Evolutionary conservation across 2,113 vertebrate species (phyloP), one percentile per base, ranked within the genome.

Genomic region (Saccopteryx bilineata): DNA sequence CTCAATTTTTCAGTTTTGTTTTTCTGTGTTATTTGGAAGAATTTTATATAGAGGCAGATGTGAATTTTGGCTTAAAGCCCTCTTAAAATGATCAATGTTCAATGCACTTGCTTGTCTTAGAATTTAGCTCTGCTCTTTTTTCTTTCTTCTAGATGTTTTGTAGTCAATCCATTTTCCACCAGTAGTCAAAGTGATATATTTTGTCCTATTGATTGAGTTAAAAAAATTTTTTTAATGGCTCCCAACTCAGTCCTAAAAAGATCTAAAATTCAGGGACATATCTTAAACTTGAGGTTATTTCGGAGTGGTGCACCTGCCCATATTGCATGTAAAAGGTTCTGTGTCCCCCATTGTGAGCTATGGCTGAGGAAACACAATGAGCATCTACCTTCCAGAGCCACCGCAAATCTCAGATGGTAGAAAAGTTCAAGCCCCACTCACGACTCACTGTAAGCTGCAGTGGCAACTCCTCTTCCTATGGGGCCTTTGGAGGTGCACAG

Each of bases 1-100:
- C 60, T 65, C 90, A 50, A 76, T 28, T 69, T 80, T 87, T 65
- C 39, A 58, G 33, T 58, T 94, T 95, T 81, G 80, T 4, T 58
- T 87, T 91, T 60, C 17, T 74, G 58, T 31, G 21, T 61, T 91
- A 74, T 74, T 54, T n/a, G 31, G 72, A 86, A 91, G 48, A 91
- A 80, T 31, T 31, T 80, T 61, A 71, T 10, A 69, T 7, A 56
- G 7, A 5, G 4, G n/a, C 21, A 50, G 46, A 24, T 12, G 10
- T 58, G 66, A 87, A 68, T 81, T 56, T 52, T 21, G 58, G 11
- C 72, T 56, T 80, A 87, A 86, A 50, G 2, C 28, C 1, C 28
- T 46, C 68, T 50, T 23, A 81, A 56, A 72, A 85, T 61, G 28
- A 78, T 46, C 63, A 85, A 39, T 12, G 24, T 69, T 50, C 10